Evolutionary conservation across 2,888 invertebrate genomes (phyloP), one percentile per base, ranked within the genome.

Genomic region (Amblyjoppa proteus): DNA sequence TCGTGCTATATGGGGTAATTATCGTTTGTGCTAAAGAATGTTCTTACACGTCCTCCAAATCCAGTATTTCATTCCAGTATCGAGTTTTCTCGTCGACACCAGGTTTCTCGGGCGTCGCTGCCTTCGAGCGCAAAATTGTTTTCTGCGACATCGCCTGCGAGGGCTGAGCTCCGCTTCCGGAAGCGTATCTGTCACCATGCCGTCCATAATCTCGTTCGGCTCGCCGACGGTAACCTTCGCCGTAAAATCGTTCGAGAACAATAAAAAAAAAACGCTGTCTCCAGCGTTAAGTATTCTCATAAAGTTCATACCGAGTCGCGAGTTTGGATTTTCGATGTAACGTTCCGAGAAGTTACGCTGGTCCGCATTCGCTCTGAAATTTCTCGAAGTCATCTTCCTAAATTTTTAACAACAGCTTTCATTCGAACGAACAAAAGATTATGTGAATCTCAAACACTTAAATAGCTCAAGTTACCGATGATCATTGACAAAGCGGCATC

Each of bases 21-120:
- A 16, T 56, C 1, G 16, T 64, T 34, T 7, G 64, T 16, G 61
- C 31, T 16, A n/a, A 13, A 31, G 16, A 34, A 16, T 64, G n/a
- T 31, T 64, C 16, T 61, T 34, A 64, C 64, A 16, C 2, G 31
- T 64, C 64, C 4, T 41, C 53, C 56, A 20, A 56, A 25, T 71
- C 51, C 38, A 51, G 25, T 45, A 51, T 41, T 49, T 81, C 75
- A 34, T 68, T 76, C 81, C 81, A 81, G 9, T 53, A 64, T 66
- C 76, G 41, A n/a, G 81, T 38, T 68, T 66, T 81, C 38, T 81
- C 81, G 0, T 56, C 38, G 9, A 77, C 31, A 58, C 76, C 81
- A 25, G 81, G 81, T n/a, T 41, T 16, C 5, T 11, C 38, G 16
- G 5, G 28, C 13, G 38, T 51, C 66, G 81, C 66, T 41, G 51